Conservation (phyloP, 2,113 vertebrate species). For the Oreochromis niloticus region DNA sequence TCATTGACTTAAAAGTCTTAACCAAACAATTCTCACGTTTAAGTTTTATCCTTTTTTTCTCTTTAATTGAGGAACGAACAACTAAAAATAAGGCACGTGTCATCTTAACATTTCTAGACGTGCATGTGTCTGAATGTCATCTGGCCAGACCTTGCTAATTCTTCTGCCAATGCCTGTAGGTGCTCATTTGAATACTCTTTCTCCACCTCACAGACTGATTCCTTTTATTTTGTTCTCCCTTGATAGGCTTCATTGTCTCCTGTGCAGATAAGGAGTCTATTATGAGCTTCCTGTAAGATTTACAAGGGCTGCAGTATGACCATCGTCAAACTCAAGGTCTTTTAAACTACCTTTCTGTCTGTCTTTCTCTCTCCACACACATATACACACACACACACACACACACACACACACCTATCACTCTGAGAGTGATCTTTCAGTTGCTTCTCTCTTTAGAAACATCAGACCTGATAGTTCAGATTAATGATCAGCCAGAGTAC, state of each 20-base stretch:
- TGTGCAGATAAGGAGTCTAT: slow-evolving; percentile 50
- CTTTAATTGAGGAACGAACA: not conserved
- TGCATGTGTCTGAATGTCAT: not conserved
- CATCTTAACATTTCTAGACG: not conserved
- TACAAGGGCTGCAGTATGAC: slow-evolving; percentile 35
- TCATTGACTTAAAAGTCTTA: not conserved
- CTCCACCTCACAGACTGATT: not conserved
- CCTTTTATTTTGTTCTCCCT: slow-evolving; percentile 14
- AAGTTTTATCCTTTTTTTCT: not conserved
- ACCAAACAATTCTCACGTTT: not conserved
- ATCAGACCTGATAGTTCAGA: slow-evolving; percentile 48
- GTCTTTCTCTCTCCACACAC: not conserved
- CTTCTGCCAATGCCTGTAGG: not conserved
- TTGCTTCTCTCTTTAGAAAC: slow-evolving; percentile 29
- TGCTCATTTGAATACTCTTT: slow-evolving; percentile 9
- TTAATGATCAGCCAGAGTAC: slow-evolving; percentile 58
- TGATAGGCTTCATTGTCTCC: slow-evolving; percentile 31
- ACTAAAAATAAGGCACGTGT: not conserved
- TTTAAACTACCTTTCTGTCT: not conserved
- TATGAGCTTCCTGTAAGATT: slow-evolving; percentile 47
- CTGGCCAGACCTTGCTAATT: not conserved
- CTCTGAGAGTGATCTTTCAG: slow-evolving; percentile 9
- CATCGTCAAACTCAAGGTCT: slow-evolving; percentile 54
- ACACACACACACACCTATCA: not conserved
- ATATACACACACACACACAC: not conserved